Evolutionary conservation across 2,888 invertebrate species (phyloP), one percentile per base, ranked within the genome.

Genomic region (Acanthoscelides obtectus): DNA sequence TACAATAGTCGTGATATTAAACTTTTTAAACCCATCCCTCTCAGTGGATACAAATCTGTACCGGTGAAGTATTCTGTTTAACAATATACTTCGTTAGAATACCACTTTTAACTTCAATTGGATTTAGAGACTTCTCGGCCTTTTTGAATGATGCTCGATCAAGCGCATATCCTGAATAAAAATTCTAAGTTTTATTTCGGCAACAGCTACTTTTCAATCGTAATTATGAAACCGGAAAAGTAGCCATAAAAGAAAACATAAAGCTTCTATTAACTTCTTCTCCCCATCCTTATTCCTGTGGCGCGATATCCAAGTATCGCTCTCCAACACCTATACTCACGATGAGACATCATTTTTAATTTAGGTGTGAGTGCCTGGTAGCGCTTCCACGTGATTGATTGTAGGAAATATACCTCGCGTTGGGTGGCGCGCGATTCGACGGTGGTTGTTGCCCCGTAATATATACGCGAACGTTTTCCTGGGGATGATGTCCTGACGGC

Each of bases 381-480:
- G 45, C 45, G 45, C 12, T 12, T 1, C 45, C 45, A 1, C 45
- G 45, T 45, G 45, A 45, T 45, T 45, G 45, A 45, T 45, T 6
- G 17, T 45, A 45, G 45, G 45, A 45, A 45, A 45, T 12, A 45
- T 45, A 45, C 45, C 22, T 20, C n/a, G n/a, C 20, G 3, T 64
- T 20, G 19, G 22, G 22, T 0, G 12, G 25, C 64, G 22, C n/a
- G 68, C 20, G 64, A 64, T 20, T 20, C 3, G 64, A 64, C 25
- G 69, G 22, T 22, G 19, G 22, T 64, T 27, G 67, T 66, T 64
- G 72, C 65, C 65, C 66, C n/a, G 27, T 69, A 71, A 69, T 69
- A 71, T 67, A 68, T 69, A 69, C 71, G 71, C 67, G 67, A 71
- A 71, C 70, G 64, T 25, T 45, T 70, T 67, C 71, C 71, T 71